Conservation (phyloP, 1,140 invertebrate species). For the Gonioctena quinquepunctata region DNA sequence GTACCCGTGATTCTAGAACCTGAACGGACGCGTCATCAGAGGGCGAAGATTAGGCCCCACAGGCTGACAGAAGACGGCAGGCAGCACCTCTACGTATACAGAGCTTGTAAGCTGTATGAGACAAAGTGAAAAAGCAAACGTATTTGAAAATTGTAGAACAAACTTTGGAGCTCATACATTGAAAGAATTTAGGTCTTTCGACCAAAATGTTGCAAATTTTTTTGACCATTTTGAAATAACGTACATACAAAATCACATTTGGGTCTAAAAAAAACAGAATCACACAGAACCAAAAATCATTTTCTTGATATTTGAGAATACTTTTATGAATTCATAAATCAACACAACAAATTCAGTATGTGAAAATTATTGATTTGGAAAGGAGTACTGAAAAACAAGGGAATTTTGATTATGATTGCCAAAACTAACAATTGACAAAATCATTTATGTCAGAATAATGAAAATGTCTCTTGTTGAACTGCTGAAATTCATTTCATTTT, state of each 20-base stretch:
- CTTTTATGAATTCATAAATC: too few relatives aligned
- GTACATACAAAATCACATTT: not conserved
- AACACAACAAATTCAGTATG: too few relatives aligned
- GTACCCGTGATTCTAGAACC: constrained; percentile 56
- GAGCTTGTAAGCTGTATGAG: constrained; percentile 57
- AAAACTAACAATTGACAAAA: too few relatives aligned
- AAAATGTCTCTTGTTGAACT: too few relatives aligned
- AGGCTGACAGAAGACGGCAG: constrained; percentile 56
- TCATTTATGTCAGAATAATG: too few relatives aligned
- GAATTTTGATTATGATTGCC: too few relatives aligned
- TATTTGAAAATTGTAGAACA: constrained; percentile 55
- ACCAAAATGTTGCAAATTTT: constrained; percentile 37
- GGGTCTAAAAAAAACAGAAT: too few relatives aligned
- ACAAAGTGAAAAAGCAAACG: constrained; percentile 57
- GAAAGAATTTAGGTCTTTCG: not conserved
- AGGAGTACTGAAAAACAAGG: too few relatives aligned
- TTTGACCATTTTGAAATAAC: constrained; percentile 33
- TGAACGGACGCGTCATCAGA: constrained; percentile 55
- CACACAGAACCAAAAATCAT: too few relatives aligned
- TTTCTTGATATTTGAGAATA: too few relatives aligned
- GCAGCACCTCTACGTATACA: constrained; percentile 57
- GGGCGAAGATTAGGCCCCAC: constrained; percentile 51
- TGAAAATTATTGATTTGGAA: too few relatives aligned
- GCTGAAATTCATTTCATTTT: too few relatives aligned
- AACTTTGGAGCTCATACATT: constrained; percentile 42